phyloP scores from a whole-genome alignment of 2,113 vertebrate species.

The Microtus pennsylvanicus region DNA sequence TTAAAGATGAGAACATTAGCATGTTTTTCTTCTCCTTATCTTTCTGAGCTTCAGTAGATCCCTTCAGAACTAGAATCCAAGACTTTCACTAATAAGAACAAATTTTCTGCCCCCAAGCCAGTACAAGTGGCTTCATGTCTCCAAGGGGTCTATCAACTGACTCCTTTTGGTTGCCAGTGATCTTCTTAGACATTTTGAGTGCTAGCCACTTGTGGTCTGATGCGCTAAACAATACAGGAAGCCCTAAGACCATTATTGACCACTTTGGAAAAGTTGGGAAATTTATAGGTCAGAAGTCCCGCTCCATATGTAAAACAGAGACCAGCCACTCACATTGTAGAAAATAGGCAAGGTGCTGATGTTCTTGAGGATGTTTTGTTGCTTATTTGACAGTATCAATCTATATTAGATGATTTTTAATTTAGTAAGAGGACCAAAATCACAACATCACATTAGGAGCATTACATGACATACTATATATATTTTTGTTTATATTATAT shows the following conservation, averaged over 20 bases:
- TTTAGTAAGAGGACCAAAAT: not conserved
- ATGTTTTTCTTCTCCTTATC: not conserved
- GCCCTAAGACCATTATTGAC: rapidly evolving
- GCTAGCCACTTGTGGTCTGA: not conserved
- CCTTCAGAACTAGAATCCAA: not conserved
- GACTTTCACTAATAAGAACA: not conserved
- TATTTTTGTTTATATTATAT: not conserved
- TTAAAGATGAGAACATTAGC: not conserved
- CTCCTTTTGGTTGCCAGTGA: not conserved
- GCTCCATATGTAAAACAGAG: not conserved
- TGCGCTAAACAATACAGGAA: not conserved
- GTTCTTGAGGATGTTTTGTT: not conserved
- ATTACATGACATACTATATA: not conserved
- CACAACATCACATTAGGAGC: not conserved
- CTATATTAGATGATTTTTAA: not conserved
- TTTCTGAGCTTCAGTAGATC: not conserved
- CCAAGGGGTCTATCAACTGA: not conserved
- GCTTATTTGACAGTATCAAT: not conserved
- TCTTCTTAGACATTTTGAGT: not conserved
- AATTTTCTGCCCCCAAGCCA: not conserved
- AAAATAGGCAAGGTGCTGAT: not conserved
- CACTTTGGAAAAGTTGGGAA: not conserved
- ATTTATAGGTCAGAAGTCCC: not conserved
- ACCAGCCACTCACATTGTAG: not conserved
- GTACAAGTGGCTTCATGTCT: not conserved